These are phyloP conservation scores for Ataeniobius toweri DNA, from an alignment of 2,797 vertebrate genomes.

Conservation along the genomic window DNA sequence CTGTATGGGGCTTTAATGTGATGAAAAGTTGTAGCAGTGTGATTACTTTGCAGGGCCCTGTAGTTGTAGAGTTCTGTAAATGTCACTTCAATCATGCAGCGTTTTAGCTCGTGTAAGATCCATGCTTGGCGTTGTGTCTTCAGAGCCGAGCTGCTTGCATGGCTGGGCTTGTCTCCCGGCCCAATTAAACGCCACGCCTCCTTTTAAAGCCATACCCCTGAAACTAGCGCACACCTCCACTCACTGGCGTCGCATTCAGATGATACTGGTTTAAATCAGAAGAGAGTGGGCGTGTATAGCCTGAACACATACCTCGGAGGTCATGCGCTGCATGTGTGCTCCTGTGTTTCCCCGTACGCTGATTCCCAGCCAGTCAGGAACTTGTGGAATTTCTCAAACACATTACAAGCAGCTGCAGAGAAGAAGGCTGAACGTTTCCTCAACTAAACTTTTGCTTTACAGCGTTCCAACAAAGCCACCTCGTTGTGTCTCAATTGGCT, in stretches of 20 bases:
- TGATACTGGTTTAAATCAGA: constrained; percentile 67
- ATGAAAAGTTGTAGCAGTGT: not conserved
- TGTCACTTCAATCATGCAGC: not conserved
- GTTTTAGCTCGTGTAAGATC: constrained; percentile 17
- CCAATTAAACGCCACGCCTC: constrained; percentile 59
- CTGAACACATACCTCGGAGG: constrained; percentile 49
- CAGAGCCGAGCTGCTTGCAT: constrained; percentile 52
- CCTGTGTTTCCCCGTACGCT: constrained; percentile 34
- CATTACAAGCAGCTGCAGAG: constrained; percentile 18
- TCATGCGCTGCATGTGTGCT: constrained; percentile 35
- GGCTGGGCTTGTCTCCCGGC: constrained; percentile 54
- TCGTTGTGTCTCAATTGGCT: constrained; percentile 15
- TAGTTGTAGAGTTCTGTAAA: not conserved
- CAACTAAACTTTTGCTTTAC: constrained; percentile 48
- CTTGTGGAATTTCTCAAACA: constrained; percentile 51
- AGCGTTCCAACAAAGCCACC: constrained; percentile 32
- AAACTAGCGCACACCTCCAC: constrained; percentile 64
- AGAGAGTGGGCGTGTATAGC: constrained; percentile 58
- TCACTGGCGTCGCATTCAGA: constrained; percentile 63
- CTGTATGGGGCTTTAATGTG: not conserved
- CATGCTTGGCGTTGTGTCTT: constrained; percentile 46
- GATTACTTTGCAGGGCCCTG: not conserved
- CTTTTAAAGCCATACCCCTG: constrained; percentile 57
- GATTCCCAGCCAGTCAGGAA: constrained; percentile 49
- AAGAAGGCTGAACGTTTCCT: constrained; percentile 52